Evolutionary conservation across 1,140 invertebrate genomes (phyloP), one percentile per base, ranked within the genome.

Genomic region (Myzus persicae): DNA sequence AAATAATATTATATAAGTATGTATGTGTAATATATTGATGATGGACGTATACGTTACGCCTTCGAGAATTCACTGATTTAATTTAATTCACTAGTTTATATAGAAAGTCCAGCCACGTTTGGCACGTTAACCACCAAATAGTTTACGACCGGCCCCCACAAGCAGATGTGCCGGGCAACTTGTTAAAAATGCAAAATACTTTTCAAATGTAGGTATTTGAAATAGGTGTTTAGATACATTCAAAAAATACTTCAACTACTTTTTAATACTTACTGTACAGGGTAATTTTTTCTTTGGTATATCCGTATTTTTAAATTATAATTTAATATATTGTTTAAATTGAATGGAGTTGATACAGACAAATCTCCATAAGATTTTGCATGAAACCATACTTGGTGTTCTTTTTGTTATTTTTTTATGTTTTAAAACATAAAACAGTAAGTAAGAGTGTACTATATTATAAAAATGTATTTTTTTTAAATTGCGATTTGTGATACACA

Each of bases 21-120:
- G 0, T 51, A 51, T 22, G 6, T 67, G 11, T n/a, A 67, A n/a
- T 67, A 76, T 76, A 76, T 76, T 76, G n/a, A 36, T 76, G 59
- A 76, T 76, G 31, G 59, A 76, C 59, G 59, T 76, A 51, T 51
- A 51, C 22, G 48, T 51, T 76, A 76, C 59, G 59, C 59, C 59
- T 76, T 76, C 59, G n/a, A 76, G 4, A 36, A 76, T 18, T 36
- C 59, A 76, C n/a, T 76, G 59, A 76, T 76, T 76, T 76, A 20
- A 76, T 76, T 76, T 76, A 76, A 76, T 76, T n/a, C 59, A 76
- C 59, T 76, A 31, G 59, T 76, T 76, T 67, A 20, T 67, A n/a
- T 76, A 76, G 59, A 76, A 76, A 76, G 59, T n/a, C 14, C 59
- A n/a, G 59, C 31, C 31, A n/a, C 59, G 59, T 67, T 67, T 14